Base-by-base conservation (phyloP, 1,140 invertebrate species). In the Aphaenogaster ashmeadi region DNA sequence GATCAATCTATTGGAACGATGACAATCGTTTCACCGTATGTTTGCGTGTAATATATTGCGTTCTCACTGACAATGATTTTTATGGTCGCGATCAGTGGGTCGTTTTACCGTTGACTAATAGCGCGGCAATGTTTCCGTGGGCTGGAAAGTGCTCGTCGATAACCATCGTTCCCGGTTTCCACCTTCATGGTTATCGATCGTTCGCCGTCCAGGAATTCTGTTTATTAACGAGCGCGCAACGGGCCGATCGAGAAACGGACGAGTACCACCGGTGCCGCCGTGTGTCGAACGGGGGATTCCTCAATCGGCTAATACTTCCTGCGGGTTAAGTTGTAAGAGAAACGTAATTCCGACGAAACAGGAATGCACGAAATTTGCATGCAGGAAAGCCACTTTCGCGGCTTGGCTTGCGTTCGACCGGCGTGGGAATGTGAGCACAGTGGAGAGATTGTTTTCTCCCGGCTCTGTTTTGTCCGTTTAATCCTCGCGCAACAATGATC, bases 31-130 rank as follows among this genome's bases (percentile, higher is more conserved):
- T 8, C 44, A 15, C 2, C 18, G 33, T n/a, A 56, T 21, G 11
- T 72, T 33, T 8, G 52, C 18, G 18, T 47, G 27, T 47, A 58
- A 62, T 74, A 21, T 27, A 60, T 83, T 74, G 38, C 54, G 54
- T 74, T 84, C 54, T 21, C 41, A 1, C 27, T 50, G 80, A 84
- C 38, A 84, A 75, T 58, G 41, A 84, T 50, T 74, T 84, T 84
- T 75, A 84, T 38, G 27, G 13, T 47, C 8, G 62, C n/a, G 50
- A 44, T 66, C 69, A 75, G 60, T 81, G 74, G 56, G 67, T 60
- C 87, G 60, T 83, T 87, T 86, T 60, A 58, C 11, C 69, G 54
- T 54, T 89, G 86, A 89, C 81, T 89, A 89, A 89, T 83, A 87
- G 67, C 58, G 4, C 69, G 81, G 27, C 67, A 38, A 60, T 58